Base-by-base conservation (phyloP, 1,140 invertebrate genomes). In the Drosophila arizonae region DNA sequence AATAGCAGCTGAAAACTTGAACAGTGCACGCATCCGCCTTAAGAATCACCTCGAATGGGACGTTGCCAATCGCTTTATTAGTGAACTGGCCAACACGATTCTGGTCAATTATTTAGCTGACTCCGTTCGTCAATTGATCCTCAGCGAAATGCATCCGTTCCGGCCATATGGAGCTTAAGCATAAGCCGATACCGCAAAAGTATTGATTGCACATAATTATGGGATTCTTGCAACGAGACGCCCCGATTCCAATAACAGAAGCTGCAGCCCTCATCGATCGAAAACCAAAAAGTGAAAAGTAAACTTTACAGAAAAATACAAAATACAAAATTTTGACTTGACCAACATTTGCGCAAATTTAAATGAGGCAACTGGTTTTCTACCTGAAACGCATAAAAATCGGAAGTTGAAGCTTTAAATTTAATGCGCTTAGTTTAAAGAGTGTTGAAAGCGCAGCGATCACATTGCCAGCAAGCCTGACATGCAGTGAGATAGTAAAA, bases 171-270 rank as follows among this genome's bases (percentile, higher is more conserved):
- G n/a, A 51, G 17, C 45, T 30, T 61, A 56, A 63, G 54, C 64
- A 64, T 73, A 87, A 79, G 82, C 79, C 76, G 84, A 68, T 88
- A 41, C 72, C 54, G 52, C 52, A 84, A 88, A 88, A 77, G 84
- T 88, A 87, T 87, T 88, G 84, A 87, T 87, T 87, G 80, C 84
- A 87, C 76, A 87, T 87, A 87, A 87, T 87, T 87, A 87, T 87
- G 77, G 79, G 84, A 87, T 88, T 74, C 79, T 61, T 61, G 67
- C 43, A 77, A 51, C 63, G 63, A 54, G 62, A 54, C 63, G 63
- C 39, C 36, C 48, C 69, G 45, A 54, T 56, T 64, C 4, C 61
- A 43, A 33, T 4, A 4, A 30, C 36, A 39, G 36, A 36, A 36
- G 45, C 63, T 21, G 30, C 56, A 17, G 17, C 17, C 17, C 17